Evolutionary conservation across 1,140 invertebrate genomes (phyloP).

Genomic region (Saccostrea glomerata): DNA sequence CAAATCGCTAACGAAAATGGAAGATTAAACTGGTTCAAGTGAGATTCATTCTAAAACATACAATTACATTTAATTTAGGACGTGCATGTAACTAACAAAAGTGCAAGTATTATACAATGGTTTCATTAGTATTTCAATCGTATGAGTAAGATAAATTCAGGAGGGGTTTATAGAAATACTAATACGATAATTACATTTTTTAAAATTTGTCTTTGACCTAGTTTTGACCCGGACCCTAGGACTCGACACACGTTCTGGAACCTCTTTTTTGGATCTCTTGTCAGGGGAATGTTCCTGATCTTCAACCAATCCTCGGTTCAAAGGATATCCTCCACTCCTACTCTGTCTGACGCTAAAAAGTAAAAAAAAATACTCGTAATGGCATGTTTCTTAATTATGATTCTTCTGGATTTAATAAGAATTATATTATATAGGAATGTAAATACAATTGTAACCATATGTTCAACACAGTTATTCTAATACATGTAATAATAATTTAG

Average conservation of each 20-base stretch:
- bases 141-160: too few species aligned
- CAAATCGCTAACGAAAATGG: slow-evolving; percentile 54
- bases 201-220: slow-evolving; percentile 26
- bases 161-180: background rate
- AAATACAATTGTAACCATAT: too few species aligned
- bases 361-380: slow-evolving; percentile 67
- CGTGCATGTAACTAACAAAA: too few species aligned
- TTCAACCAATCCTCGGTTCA: slow-evolving; percentile 97
- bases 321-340: slow-evolving; percentile 90
- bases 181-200: too few species aligned
- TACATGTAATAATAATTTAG: too few species aligned
- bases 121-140: too few species aligned
- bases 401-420: too few species aligned
- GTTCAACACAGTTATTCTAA: too few species aligned
- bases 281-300: slow-evolving; percentile 92
- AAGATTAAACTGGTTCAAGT: slow-evolving; percentile 52
- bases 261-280: slow-evolving; percentile 90
- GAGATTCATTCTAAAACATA: background rate
- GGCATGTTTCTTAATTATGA: too few species aligned
- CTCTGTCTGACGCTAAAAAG: slow-evolving; percentile 84
- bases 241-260: slow-evolving; percentile 92
- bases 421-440: too few species aligned
- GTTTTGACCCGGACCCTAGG: slow-evolving; percentile 86
- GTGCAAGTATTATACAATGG: too few species aligned
- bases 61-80: too few species aligned